Percentiles rank a stretch among this genome's conserved stretches.
Conservation (phyloP, 1,140 invertebrate species). For the Aethina tumida region DNA sequence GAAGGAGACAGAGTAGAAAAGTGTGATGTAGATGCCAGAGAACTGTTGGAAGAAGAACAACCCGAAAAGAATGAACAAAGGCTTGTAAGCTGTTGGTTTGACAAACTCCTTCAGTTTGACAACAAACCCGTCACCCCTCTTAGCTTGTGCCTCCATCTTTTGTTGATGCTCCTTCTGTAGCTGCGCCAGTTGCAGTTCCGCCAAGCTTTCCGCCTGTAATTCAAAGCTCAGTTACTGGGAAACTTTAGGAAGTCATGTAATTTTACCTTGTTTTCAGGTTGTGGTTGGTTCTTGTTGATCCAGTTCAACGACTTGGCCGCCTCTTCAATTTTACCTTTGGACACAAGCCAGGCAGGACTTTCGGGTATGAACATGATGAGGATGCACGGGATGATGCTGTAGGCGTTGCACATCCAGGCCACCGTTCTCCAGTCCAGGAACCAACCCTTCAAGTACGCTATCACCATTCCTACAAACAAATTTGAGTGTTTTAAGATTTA, state of each 20-base stretch:
- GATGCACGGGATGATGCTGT: conserved; percentile 43
- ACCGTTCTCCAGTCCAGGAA: conserved; percentile 47
- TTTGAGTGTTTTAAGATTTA: neutral
- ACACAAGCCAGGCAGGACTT: conserved; percentile 54
- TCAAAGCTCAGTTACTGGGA: neutral
- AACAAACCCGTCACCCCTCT: conserved; percentile 11
- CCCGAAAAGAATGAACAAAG: conserved; percentile 43
- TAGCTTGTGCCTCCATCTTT: conserved; percentile 29
- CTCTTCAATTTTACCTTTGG: conserved; percentile 43
- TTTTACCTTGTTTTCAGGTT: conserved; percentile 28
- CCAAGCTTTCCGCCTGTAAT: conserved; percentile 19
- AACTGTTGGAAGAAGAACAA: conserved; percentile 54
- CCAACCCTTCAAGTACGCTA: conserved; percentile 49
- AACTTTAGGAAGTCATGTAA: neutral
- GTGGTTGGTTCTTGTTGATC: conserved; percentile 34
- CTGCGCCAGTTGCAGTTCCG: conserved; percentile 33
- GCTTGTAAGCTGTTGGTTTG: conserved; percentile 49
- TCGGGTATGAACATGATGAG: conserved; percentile 53
- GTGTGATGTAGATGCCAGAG: conserved; percentile 54
- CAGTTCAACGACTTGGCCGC: conserved; percentile 44
- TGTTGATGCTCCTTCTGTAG: conserved; percentile 37
- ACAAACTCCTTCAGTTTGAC: conserved; percentile 36
- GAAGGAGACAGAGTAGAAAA: conserved; percentile 60
- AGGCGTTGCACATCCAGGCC: conserved; percentile 44
- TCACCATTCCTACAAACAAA: conserved; percentile 41